phyloP scores from a whole-genome alignment of 1,140 invertebrate genomes.

The Maniola jurtina region DNA sequence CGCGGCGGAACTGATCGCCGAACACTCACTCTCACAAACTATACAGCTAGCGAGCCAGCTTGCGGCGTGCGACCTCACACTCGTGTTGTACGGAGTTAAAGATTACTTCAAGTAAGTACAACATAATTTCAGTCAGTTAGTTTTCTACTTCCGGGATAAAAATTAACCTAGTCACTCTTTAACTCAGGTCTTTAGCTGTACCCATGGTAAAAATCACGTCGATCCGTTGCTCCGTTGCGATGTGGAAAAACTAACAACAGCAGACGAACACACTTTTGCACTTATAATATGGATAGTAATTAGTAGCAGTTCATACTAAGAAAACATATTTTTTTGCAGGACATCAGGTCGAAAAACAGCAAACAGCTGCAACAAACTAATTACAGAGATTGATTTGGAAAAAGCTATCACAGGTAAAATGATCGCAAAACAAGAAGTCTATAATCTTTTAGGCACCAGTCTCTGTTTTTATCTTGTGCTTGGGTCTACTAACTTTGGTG shows the following conservation, averaged over 20 bases:
- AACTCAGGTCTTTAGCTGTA: no score
- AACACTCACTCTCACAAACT: conserved; percentile 30
- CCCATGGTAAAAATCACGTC: no score
- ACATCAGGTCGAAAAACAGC: conserved; percentile 38
- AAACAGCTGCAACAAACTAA: conserved; percentile 35
- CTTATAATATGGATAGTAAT: no score
- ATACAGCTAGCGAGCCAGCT: conserved; percentile 27
- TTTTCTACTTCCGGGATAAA: no score
- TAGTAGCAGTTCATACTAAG: background rate
- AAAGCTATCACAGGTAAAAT: conserved; percentile 53
- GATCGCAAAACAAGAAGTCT: background rate
- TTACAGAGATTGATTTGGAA: conserved; percentile 54
- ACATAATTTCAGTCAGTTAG: no score
- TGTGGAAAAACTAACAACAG: no score
- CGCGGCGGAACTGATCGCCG: conserved; percentile 32
- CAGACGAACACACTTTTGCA: no score
- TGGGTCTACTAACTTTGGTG: no score
- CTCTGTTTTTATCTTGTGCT: no score
- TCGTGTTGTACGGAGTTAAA: conserved; percentile 55
- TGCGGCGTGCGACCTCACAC: conserved; percentile 39
- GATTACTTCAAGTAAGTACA: conserved; percentile 63
- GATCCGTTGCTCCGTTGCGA: no score
- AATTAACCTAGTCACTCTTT: no score
- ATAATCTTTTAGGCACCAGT: no score
- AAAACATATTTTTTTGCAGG: conserved; percentile 25